Base-by-base conservation (phyloP, 2,888 invertebrate species). In the Sericinus montela region DNA sequence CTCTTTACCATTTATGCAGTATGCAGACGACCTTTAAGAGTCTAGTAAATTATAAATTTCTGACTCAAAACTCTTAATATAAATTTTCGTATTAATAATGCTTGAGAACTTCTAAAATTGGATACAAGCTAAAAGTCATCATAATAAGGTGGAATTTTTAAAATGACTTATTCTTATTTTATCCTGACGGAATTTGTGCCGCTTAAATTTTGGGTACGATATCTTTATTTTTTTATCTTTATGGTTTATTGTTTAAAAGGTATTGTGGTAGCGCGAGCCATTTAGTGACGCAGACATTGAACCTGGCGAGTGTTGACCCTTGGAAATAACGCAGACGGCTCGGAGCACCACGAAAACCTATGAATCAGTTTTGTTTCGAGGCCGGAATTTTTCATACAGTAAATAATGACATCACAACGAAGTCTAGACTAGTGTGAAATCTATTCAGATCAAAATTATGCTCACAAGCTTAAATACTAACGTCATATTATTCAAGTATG, bases 221-320 rank as follows among this genome's bases (percentile, higher is more conserved):
- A 83, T 79, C 80, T 64, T 57, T 67, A 69, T 72, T 63, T 58
- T 67, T 69, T 72, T 63, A 59, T 51, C 59, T 54, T 68, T 63
- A 70, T 72, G 67, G 64, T 59, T 67, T 69, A 78, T 80, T 81
- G 79, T 84, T 76, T 63, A 76, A 75, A 75, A 72, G 66, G 67
- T 68, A 63, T 72, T 66, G 65, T 69, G 62, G 69, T 62, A 67
- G 69, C 67, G 70, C 67, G 69, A 73, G 68, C 67, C 72, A 66
- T 78, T 76, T 72, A 70, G 67, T 50, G 60, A 55, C 60, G 63
- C 60, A 80, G 73, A 78, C 81, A 75, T 74, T 83, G 80, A 80
- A 81, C 84, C 70, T 80, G 72, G 58, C 61, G 67, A 60, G 63
- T 67, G 66, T 69, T 78, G 81, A 82, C 79, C 77, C 67, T 65